Percentiles rank a stretch among this genome's conserved stretches.
Evolutionary conservation across 2,888 invertebrate genomes (phyloP).

Genomic region (Neocrepidodera transversa): DNA sequence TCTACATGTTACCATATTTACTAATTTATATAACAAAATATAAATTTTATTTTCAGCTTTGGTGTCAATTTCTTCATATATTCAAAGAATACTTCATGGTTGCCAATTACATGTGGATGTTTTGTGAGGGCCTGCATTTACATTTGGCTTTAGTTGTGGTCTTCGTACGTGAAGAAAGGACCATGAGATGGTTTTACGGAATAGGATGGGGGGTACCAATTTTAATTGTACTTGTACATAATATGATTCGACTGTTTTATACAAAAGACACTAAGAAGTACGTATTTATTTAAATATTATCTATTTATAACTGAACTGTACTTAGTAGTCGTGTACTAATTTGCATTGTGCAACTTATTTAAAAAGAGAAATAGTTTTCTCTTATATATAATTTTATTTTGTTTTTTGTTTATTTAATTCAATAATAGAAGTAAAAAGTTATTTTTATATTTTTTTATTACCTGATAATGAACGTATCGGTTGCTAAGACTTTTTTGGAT

Average conservation of each 20-base stretch:
- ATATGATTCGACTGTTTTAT: constrained; percentile 57
- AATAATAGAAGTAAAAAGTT: too few species aligned
- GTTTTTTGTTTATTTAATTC: too few species aligned
- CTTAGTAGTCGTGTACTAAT: too few species aligned
- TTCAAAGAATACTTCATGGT: constrained; percentile 77
- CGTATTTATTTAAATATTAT: constrained; percentile 48
- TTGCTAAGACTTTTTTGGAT: too few species aligned
- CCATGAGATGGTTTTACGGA: constrained; percentile 72
- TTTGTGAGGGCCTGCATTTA: constrained; percentile 79
- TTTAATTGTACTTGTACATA: constrained; percentile 62
- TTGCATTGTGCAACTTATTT: too few species aligned
- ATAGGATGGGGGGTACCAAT: constrained; percentile 74
- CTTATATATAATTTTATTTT: too few species aligned
- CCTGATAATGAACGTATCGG: too few species aligned
- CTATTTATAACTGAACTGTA: too few species aligned
- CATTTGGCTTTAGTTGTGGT: constrained; percentile 80
- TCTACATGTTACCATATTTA: too few species aligned
- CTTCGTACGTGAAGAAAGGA: constrained; percentile 74
- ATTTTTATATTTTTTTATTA: too few species aligned
- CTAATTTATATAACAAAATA: too few species aligned
- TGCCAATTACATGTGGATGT: constrained; percentile 86
- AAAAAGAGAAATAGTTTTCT: too few species aligned
- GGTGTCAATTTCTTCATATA: constrained; percentile 74
- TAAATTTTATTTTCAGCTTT: constrained; percentile 61
- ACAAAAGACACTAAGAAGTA: constrained; percentile 66